Base-by-base conservation (phyloP, 1,140 invertebrate species). In the Papilio machaon region DNA sequence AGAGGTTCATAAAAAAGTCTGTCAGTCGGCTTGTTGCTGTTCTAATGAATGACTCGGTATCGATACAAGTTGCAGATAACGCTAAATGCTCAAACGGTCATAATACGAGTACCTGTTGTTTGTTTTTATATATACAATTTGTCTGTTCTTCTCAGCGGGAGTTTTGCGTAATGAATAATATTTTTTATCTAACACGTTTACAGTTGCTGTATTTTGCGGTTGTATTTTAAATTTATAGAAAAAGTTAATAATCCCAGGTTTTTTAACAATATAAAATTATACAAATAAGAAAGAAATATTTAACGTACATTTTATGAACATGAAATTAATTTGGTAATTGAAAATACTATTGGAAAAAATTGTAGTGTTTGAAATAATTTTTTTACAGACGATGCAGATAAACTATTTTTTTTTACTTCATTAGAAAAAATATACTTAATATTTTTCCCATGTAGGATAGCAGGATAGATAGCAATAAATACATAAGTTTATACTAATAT, bases 91-190 rank as follows among this genome's bases (percentile, higher is more conserved):
- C 64, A 70, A 70, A 70, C 64, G 13, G 64, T 64, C 60, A 30
- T 64, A 70, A 70, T 70, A n/a, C n/a, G n/a, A n/a, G n/a, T n/a
- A 70, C 11, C 30, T 38, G 64, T 70, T 70, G 64, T 67, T 67
- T 67, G 23, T 70, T 67, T 35, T 67, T 70, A 70, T 35, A 70
- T 70, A 70, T 35, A 30, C 30, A 35, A 70, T 70, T 70, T 70
- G 30, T 35, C 30, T 35, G 64, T 70, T 15, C 13, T 13, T 70
- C 64, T 35, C 64, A 70, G 64, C 64, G 23, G 64, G 64, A 38
- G 64, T 38, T 70, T 35, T 64, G 19, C 9, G 2, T 64, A 70
- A 6, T 70, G 30, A 15, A 15, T 35, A 35, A 54, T 54, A 54
- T 54, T 54, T 17, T 70, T 70, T 4, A 19, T 17, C 13, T 17